Conservation (phyloP, 1,140 invertebrate genomes). For the Contarinia nasturtii region DNA sequence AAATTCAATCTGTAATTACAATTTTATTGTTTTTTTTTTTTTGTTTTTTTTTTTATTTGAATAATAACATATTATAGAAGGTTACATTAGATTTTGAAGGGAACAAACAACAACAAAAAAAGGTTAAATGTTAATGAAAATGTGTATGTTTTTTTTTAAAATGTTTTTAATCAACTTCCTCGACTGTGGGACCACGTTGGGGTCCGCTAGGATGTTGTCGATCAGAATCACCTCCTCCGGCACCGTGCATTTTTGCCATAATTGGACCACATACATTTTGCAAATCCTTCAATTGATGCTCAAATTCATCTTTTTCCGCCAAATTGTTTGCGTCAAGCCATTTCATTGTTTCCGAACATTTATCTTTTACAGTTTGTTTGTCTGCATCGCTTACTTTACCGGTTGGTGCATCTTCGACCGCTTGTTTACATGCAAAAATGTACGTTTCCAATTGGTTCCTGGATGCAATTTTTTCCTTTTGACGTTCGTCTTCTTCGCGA, state of each 20-base stretch:
- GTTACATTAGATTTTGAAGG: too few relatives aligned
- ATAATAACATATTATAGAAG: too few relatives aligned
- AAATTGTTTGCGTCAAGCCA: conserved; percentile 41
- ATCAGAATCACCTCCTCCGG: conserved; percentile 13
- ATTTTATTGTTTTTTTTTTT: too few relatives aligned
- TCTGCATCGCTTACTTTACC: conserved; percentile 40
- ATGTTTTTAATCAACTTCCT: conserved; percentile 16
- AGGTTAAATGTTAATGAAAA: too few relatives aligned
- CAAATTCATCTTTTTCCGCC: conserved; percentile 59
- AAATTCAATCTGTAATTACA: too few relatives aligned
- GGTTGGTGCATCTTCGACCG: conserved; percentile 40
- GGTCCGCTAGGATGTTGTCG: conserved; percentile 20
- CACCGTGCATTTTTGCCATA: conserved; percentile 57
- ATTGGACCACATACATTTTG: conserved; percentile 50
- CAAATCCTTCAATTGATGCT: conserved; percentile 49
- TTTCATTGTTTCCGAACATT: conserved; percentile 30
- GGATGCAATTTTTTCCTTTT: conserved; percentile 39
- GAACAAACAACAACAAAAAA: too few relatives aligned
- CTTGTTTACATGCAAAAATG: conserved; percentile 60
- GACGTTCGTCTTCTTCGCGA: conserved; percentile 43
- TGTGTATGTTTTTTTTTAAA: not conserved
- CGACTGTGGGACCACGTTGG: conserved; percentile 13
- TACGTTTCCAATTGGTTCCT: conserved; percentile 74
- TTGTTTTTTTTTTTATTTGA: too few relatives aligned
- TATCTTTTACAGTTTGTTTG: conserved; percentile 33